phyloP scores from a whole-genome alignment of 2,888 invertebrate species.

The Lepas anatifera region DNA sequence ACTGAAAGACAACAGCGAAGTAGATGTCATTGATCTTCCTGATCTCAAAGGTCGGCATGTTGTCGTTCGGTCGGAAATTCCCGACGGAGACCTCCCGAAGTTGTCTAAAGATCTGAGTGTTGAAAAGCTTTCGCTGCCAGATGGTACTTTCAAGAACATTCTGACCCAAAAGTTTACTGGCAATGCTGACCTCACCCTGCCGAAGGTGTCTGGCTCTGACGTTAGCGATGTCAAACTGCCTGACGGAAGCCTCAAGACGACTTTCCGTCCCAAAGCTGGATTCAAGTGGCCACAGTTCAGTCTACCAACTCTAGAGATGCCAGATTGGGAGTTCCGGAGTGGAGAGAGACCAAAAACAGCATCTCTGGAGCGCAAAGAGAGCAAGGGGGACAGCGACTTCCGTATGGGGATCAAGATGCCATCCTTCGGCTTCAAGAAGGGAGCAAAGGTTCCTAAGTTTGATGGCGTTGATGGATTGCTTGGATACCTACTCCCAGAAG shows the following conservation, averaged over 20 bases:
- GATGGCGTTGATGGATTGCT: slow-evolving; percentile 4
- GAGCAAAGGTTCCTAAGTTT: background rate
- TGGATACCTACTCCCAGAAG: background rate
- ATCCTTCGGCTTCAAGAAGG: background rate
- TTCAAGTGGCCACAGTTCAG: background rate
- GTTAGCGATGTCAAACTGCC: slow-evolving; percentile 13
- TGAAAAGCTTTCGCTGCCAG: background rate
- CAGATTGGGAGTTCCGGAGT: slow-evolving; percentile 1
- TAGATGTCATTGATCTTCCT: background rate
- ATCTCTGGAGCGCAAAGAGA: background rate
- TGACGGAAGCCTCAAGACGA: slow-evolving; percentile 1
- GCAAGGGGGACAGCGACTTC: background rate
- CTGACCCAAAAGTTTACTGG: slow-evolving; percentile 4
- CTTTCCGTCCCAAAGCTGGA: background rate
- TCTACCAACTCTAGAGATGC: background rate
- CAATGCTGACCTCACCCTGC: slow-evolving; percentile 15
- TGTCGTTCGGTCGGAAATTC: background rate
- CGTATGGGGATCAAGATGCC: background rate
- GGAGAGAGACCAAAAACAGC: background rate
- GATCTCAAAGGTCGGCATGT: background rate
- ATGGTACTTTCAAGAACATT: background rate
- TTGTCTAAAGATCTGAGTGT: background rate
- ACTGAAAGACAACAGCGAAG: background rate
- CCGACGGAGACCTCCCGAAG: background rate
- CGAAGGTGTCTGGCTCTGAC: slow-evolving; percentile 15